A percentile compares a stretch with the other conserved stretches of the same genome.
These are phyloP conservation scores for Elysia crispata DNA, from an alignment of 2,888 invertebrate genomes.

Conservation along the genomic window DNA sequence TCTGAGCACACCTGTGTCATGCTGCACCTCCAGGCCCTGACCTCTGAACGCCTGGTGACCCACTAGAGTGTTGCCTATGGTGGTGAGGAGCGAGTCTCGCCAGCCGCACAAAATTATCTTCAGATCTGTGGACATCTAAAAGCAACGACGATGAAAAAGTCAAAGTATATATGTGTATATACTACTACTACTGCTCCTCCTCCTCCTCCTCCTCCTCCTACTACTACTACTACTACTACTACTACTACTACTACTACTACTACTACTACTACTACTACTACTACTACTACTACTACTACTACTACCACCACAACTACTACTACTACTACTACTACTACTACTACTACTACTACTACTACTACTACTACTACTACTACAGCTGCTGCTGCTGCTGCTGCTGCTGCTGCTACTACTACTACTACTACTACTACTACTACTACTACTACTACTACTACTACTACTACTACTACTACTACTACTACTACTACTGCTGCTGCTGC, in stretches of 20 bases:
- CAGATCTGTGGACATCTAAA: no score
- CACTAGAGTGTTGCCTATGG: no score
- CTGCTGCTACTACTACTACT: not conserved
- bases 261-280: not conserved
- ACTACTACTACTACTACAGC: not conserved
- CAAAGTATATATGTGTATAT: not conserved
- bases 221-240: conserved; percentile 17
- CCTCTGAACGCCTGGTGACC: no score
- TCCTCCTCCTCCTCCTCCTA: not conserved
- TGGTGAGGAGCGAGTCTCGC: no score
- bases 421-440: no score
- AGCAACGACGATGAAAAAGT: no score
- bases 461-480: conserved; percentile 1
- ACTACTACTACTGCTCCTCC: not conserved
- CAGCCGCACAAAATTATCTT: no score
- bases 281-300: conserved; percentile 19
- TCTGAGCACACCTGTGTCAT: no score
- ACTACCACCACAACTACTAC: conserved; percentile 5
- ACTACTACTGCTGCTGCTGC: not conserved
- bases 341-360: conserved; percentile 12
- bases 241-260: conserved; percentile 16
- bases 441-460: conserved; percentile 19
- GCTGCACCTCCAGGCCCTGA: no score
- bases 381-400: not conserved
- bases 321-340: conserved; percentile 19